Conservation (phyloP, 2,797 vertebrate genomes). For the Merluccius polli region DNA sequence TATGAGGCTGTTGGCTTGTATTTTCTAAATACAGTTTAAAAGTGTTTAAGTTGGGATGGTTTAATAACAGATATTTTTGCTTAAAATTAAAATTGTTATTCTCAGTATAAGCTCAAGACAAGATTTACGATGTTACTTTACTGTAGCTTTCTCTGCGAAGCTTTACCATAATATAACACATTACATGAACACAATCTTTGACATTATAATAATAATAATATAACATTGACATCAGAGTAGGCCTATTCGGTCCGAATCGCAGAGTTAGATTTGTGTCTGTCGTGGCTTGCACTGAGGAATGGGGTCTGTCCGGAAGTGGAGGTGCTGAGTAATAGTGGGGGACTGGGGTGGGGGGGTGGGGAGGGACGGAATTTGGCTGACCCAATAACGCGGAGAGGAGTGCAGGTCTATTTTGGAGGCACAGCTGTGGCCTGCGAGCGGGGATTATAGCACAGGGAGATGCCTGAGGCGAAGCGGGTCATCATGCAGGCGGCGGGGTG, state of each 20-base stretch:
- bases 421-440: conserved; percentile 63
- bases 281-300: neutral
- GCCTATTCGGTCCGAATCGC: neutral
- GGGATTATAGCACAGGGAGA: conserved; percentile 60
- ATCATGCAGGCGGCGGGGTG: conserved; percentile 49
- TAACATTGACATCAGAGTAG: neutral
- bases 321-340: conserved; percentile 59
- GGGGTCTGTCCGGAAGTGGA: conserved; percentile 25
- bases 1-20: neutral
- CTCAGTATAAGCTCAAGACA: too few relatives aligned
- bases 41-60: too few relatives aligned
- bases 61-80: too few relatives aligned
- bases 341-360: neutral
- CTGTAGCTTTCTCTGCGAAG: neutral
- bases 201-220: neutral
- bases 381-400: conserved; percentile 53
- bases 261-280: neutral
- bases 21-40: too few relatives aligned
- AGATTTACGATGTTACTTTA: neutral
- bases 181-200: neutral
- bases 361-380: conserved; percentile 35
- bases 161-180: neutral
- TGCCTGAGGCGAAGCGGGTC: conserved; percentile 70
- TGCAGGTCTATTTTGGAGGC: conserved; percentile 63
- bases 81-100: too few relatives aligned